Conservation (phyloP, 2,797 vertebrate species). For the Allobates femoralis region DNA sequence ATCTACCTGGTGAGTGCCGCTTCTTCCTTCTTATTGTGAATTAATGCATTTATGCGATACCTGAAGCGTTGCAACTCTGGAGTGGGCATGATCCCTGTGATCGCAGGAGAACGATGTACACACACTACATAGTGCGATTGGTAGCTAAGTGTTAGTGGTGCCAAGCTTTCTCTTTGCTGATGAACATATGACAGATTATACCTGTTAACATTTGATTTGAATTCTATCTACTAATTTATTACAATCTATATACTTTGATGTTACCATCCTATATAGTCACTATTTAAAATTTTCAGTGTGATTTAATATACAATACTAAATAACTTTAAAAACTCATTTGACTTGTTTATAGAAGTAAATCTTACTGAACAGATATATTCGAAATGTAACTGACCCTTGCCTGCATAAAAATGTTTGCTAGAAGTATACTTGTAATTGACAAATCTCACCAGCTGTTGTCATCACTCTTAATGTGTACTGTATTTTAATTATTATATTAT, state of each 20-base stretch:
- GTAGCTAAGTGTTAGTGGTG: no score
- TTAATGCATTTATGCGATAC: no score
- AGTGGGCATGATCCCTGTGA: no score
- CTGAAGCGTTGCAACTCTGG: no score
- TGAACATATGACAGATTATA: no score
- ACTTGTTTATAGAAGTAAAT: neutral
- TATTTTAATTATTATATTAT: constrained; percentile 80
- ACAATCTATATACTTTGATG: neutral
- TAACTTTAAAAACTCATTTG: neutral
- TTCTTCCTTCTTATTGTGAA: no score
- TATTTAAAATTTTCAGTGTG: neutral
- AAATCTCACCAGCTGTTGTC: constrained; percentile 85
- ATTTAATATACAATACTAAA: neutral
- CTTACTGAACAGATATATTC: neutral
- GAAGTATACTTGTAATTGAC: constrained; percentile 83
- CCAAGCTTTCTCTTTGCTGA: no score
- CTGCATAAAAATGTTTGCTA: constrained; percentile 72
- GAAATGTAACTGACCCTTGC: constrained; percentile 24
- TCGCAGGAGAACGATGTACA: no score
- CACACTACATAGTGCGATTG: no score
- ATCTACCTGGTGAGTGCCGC: no score
- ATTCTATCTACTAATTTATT: no score
- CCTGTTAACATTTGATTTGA: neutral
- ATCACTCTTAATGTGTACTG: constrained; percentile 79
- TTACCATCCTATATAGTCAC: neutral